Evolutionary conservation across 2,113 vertebrate species (phyloP).

Genomic region (Eolophus roseicapilla): DNA sequence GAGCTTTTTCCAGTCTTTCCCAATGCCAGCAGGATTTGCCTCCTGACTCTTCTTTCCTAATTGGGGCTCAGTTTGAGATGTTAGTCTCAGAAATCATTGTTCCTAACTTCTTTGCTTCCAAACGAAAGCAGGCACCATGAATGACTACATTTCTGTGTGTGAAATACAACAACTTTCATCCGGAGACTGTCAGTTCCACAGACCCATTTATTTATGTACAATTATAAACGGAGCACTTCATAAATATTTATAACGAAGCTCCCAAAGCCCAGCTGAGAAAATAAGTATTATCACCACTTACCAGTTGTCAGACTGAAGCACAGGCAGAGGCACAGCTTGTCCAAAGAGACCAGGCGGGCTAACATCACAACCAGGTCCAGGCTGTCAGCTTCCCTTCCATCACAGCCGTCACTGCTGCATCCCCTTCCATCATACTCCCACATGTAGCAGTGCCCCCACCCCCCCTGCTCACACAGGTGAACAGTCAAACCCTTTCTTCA

Average conservation of each 20-base stretch:
- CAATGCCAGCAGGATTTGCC: neutral
- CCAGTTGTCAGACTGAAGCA: neutral
- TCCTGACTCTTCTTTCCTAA: neutral
- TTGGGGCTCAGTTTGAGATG: neutral
- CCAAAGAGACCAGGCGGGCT: neutral
- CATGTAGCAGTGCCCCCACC: neutral
- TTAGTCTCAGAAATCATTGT: neutral
- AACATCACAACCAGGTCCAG: neutral
- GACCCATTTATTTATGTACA: conserved; percentile 7
- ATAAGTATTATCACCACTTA: neutral
- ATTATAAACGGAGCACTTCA: neutral
- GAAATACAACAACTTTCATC: neutral
- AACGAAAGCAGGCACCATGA: neutral
- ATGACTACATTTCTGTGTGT: neutral
- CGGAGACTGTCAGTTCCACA: neutral
- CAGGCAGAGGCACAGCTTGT: neutral
- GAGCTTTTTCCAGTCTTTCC: neutral
- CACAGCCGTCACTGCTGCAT: neutral
- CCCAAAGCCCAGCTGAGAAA: conserved; percentile 30
- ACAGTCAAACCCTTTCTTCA: neutral
- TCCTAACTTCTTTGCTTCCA: neutral
- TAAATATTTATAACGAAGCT: conserved; percentile 42
- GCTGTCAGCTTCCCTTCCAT: neutral
- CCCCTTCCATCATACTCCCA: neutral
- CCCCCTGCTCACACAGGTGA: neutral